A percentile compares a stretch with the other conserved stretches of the same genome.
These are phyloP conservation scores for Embidobia sp. DNA, from an alignment of 2,888 invertebrate species.

Conservation along the genomic window DNA sequence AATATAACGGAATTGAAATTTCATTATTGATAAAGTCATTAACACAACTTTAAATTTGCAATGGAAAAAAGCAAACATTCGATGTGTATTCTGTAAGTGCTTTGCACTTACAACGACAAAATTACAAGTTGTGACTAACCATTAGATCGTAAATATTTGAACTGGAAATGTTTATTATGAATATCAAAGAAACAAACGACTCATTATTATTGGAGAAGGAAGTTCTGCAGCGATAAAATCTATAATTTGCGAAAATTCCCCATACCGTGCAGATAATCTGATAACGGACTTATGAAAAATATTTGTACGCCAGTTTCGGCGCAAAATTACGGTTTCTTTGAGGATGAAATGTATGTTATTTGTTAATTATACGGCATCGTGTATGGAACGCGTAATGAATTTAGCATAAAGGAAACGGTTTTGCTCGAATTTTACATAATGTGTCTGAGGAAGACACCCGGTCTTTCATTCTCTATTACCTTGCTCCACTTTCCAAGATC, in stretches of 20 bases:
- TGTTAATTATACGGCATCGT: constrained; percentile 34
- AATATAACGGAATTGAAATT: too few species aligned
- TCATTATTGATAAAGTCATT: too few species aligned
- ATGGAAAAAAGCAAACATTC: too few species aligned
- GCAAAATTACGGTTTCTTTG: constrained; percentile 38
- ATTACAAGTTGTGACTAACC: background rate
- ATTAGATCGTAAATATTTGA: too few species aligned
- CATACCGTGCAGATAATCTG: too few species aligned
- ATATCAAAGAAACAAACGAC: background rate
- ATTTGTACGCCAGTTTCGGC: constrained; percentile 16
- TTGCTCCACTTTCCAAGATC: constrained; percentile 71
- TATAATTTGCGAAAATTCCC: too few species aligned
- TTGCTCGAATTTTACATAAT: constrained; percentile 37
- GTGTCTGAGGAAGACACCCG: constrained; percentile 64
- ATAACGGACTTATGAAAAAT: background rate
- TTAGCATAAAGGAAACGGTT: constrained; percentile 49
- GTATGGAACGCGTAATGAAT: constrained; percentile 45
- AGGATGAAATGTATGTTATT: constrained; percentile 34
- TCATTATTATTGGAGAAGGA: too few species aligned
- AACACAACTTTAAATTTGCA: too few species aligned
- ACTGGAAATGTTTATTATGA: too few species aligned
- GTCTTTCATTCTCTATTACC: constrained; percentile 70
- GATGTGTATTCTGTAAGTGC: too few species aligned
- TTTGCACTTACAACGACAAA: too few species aligned
- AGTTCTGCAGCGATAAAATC: too few species aligned